These are phyloP conservation scores for Mugil cephalus DNA, from an alignment of 2,113 vertebrate species.

Conservation along the genomic window DNA sequence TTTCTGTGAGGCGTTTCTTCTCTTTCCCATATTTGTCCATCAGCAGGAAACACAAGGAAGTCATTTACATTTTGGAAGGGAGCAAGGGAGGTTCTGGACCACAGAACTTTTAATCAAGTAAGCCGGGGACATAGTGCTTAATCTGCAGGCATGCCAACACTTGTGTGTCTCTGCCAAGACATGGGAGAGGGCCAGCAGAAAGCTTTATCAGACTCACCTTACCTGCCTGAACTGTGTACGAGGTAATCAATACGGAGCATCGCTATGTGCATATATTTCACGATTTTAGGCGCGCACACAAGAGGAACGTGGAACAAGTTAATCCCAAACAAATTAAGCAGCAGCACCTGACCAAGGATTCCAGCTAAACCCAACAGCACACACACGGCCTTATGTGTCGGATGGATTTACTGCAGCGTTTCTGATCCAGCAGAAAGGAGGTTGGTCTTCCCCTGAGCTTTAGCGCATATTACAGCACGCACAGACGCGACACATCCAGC, in stretches of 20 bases:
- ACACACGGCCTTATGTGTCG: slow-evolving; percentile 48
- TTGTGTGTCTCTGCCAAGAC: slow-evolving; percentile 47
- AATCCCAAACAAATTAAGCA: slow-evolving; percentile 51
- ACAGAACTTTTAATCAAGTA: slow-evolving; percentile 64
- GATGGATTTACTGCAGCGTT: slow-evolving; percentile 63
- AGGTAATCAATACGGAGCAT: not conserved
- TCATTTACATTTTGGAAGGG: slow-evolving; percentile 48
- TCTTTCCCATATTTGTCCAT: slow-evolving; percentile 17
- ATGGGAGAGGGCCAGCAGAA: slow-evolving; percentile 41
- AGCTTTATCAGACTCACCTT: slow-evolving; percentile 33
- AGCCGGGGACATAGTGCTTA: slow-evolving; percentile 53
- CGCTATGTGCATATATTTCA: not conserved
- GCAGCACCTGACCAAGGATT: slow-evolving; percentile 50
- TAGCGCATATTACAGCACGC: slow-evolving; percentile 37
- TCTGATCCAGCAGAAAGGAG: slow-evolving; percentile 58
- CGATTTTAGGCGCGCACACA: not conserved
- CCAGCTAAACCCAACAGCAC: slow-evolving; percentile 28
- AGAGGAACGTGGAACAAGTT: slow-evolving; percentile 15
- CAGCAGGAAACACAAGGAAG: slow-evolving; percentile 32
- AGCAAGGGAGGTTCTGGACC: slow-evolving; percentile 50
- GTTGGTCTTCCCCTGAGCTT: slow-evolving; percentile 34
- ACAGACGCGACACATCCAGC: slow-evolving; percentile 27
- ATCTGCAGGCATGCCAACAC: slow-evolving; percentile 59
- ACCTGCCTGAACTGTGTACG: slow-evolving; percentile 16
- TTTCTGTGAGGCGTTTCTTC: slow-evolving; percentile 10